Evolutionary conservation across 1,140 invertebrate species (phyloP).

Genomic region (Holcopasites calliopsidis): DNA sequence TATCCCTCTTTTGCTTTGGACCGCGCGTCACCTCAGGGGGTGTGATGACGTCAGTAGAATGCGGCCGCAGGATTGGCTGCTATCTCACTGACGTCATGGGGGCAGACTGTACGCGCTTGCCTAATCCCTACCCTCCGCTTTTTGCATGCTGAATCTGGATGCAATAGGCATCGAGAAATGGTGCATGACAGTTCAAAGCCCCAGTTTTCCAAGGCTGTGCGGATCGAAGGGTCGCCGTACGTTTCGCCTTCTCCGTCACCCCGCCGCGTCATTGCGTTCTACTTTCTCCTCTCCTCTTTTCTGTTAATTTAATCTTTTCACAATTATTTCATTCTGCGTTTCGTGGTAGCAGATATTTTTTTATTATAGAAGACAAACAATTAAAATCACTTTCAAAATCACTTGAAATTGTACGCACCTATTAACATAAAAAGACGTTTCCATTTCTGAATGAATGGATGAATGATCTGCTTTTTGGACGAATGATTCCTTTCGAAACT

Average conservation of each 20-base stretch:
- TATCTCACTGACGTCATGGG: slow-evolving; percentile 73
- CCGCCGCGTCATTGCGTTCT: background rate
- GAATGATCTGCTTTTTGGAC: too few species aligned
- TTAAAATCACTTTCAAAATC: too few species aligned
- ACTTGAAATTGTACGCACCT: too few species aligned
- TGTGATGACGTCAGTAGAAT: slow-evolving; percentile 75
- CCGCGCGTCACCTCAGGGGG: slow-evolving; percentile 75
- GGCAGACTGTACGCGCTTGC: slow-evolving; percentile 58
- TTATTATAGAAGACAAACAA: too few species aligned
- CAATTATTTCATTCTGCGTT: background rate
- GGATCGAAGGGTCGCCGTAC: slow-evolving; percentile 70
- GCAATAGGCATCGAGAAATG: slow-evolving; percentile 71
- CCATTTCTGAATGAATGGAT: too few species aligned
- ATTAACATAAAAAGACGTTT: too few species aligned
- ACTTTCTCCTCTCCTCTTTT: background rate
- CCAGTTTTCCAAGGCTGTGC: slow-evolving; percentile 78
- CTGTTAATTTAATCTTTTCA: background rate
- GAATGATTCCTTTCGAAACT: too few species aligned
- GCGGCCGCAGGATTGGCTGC: slow-evolving; percentile 71
- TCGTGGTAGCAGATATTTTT: too few species aligned
- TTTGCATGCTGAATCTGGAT: slow-evolving; percentile 48
- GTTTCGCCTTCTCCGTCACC: slow-evolving; percentile 45
- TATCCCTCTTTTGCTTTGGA: slow-evolving; percentile 65
- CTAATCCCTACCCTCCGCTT: slow-evolving; percentile 45
- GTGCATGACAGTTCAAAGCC: slow-evolving; percentile 78